These are phyloP conservation scores for Cylloceria caligata DNA, from an alignment of 2,888 invertebrate species.

Conservation along the genomic window DNA sequence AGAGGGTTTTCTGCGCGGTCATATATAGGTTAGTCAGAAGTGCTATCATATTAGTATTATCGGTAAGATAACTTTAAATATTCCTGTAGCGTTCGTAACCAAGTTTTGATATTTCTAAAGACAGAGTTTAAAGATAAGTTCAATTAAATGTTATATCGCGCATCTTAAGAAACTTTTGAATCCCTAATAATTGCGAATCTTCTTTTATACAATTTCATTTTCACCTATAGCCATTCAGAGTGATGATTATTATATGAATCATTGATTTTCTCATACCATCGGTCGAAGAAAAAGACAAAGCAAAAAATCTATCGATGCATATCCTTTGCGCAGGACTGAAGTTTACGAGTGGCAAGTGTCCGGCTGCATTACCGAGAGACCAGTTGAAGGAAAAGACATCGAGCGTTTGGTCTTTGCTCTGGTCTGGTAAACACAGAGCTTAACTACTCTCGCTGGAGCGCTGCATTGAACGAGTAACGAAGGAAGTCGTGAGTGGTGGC, in stretches of 20 bases:
- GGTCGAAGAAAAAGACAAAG: not conserved
- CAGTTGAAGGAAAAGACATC: conserved; percentile 9
- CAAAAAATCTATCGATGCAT: conserved; percentile 42
- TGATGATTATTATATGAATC: not conserved
- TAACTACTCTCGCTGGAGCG: conserved; percentile 18
- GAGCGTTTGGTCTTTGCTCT: conserved; percentile 36
- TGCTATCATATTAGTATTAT: too few relatives aligned
- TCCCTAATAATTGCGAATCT: too few relatives aligned
- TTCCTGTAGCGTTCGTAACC: too few relatives aligned
- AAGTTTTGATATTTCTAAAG: too few relatives aligned
- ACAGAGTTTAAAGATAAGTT: too few relatives aligned
- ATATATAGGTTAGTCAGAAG: too few relatives aligned
- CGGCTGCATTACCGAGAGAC: conserved; percentile 39
- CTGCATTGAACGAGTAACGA: conserved; percentile 62
- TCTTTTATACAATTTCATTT: not conserved
- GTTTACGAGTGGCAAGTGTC: conserved; percentile 64
- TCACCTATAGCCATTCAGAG: not conserved
- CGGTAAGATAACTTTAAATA: too few relatives aligned
- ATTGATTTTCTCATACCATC: conserved; percentile 2
- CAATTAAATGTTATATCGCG: too few relatives aligned
- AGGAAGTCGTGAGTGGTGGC: conserved; percentile 60
- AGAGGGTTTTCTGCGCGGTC: too few relatives aligned
- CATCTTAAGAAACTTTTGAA: too few relatives aligned
- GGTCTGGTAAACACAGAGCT: conserved; percentile 31
- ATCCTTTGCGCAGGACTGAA: conserved; percentile 26